phyloP scores from a whole-genome alignment of 2,888 invertebrate species.

The Baccha elongata region DNA sequence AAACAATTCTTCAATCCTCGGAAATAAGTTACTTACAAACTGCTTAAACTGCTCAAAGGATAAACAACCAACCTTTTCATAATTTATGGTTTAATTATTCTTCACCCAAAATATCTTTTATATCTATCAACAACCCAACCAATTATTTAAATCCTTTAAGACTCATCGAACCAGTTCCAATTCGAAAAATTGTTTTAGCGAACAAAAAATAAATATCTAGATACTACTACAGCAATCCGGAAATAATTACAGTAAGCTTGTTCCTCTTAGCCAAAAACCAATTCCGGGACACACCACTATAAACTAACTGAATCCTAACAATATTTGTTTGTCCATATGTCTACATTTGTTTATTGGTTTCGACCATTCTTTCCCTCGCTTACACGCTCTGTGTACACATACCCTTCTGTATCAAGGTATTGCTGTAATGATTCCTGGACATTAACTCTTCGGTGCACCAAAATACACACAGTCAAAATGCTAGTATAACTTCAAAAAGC shows the following conservation, averaged over 20 bases:
- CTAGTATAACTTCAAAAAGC: slow-evolving; percentile 35
- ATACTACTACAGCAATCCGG: slow-evolving; percentile 3
- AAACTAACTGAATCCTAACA: slow-evolving; percentile 20
- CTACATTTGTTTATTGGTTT: slow-evolving; percentile 37
- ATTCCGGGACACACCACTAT: slow-evolving; percentile 20
- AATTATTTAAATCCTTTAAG: background rate
- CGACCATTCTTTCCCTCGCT: background rate
- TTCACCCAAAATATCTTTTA: background rate
- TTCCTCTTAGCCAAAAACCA: background rate
- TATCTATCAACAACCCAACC: background rate
- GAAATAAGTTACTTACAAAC: too few species aligned
- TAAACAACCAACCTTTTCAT: too few species aligned
- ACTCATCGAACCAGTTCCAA: background rate
- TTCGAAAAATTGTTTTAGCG: background rate
- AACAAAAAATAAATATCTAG: background rate
- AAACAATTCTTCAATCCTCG: too few species aligned
- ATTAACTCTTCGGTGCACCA: slow-evolving; percentile 60
- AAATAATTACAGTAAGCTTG: slow-evolving; percentile 40
- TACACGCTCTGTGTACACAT: background rate
- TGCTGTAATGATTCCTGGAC: slow-evolving; percentile 64
- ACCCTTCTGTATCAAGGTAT: slow-evolving; percentile 33
- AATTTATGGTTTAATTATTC: background rate
- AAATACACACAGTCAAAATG: slow-evolving; percentile 33
- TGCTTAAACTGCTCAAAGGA: too few species aligned
- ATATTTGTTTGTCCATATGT: slow-evolving; percentile 21